A percentile compares a stretch with the other conserved stretches of the same genome.
These are phyloP conservation scores for Ceratotherium simum DNA, from an alignment of 2,113 vertebrate genomes.

Conservation along the genomic window DNA sequence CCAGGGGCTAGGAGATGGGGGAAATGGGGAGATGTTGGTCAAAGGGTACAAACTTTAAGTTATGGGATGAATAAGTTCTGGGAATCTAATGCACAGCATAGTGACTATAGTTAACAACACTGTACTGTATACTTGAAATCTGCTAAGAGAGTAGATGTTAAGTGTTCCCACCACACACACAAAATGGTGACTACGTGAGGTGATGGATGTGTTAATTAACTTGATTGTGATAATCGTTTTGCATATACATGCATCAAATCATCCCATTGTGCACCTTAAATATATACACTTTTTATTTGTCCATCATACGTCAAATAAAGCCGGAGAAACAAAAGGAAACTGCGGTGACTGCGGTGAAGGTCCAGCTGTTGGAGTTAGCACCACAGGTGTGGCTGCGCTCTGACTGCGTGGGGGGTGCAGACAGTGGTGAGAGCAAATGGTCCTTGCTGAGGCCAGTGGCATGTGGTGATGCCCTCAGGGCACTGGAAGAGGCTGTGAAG, in stretches of 20 bases:
- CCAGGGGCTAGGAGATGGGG: background rate
- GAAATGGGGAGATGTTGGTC: background rate
- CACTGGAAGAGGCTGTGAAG: background rate
- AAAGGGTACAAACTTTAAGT: background rate
- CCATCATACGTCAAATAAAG: background rate
- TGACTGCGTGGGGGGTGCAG: background rate
- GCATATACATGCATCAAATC: background rate
- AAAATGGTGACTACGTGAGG: background rate
- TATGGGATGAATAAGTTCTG: background rate
- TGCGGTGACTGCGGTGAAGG: background rate
- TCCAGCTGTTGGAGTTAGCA: background rate
- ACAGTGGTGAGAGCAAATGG: background rate
- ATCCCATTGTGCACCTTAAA: background rate
- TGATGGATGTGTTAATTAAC: background rate
- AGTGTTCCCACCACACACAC: background rate
- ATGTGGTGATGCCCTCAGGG: background rate
- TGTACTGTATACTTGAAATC: background rate
- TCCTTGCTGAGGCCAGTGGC: background rate
- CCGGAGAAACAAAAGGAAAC: background rate
- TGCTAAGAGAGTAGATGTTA: background rate
- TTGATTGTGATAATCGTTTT: background rate
- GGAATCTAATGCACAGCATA: background rate
- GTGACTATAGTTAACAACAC: background rate
- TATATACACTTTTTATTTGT: background rate
- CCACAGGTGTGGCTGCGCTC: background rate